These are phyloP conservation scores for Emydocephalus ijimae DNA, from an alignment of 2,113 vertebrate genomes.

Conservation along the genomic window DNA sequence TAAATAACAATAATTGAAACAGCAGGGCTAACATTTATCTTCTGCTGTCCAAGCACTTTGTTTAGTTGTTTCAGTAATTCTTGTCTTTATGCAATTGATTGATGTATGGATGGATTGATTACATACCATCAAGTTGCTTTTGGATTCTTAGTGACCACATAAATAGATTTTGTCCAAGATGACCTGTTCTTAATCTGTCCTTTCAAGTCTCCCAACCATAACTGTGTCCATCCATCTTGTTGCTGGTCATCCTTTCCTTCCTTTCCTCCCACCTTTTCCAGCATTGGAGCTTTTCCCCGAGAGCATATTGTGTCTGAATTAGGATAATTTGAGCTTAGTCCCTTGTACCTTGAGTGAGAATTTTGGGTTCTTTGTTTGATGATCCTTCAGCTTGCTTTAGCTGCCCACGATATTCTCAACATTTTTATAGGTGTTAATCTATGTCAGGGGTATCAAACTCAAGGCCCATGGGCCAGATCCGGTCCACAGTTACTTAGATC, in stretches of 20 bases:
- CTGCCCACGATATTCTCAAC: not conserved
- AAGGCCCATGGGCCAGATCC: no score
- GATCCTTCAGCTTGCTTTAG: not conserved
- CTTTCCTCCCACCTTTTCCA: not conserved
- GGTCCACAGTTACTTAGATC: no score
- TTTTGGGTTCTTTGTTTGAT: not conserved
- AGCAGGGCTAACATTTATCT: not conserved
- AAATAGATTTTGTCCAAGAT: not conserved
- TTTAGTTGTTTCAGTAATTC: not conserved
- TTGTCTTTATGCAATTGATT: not conserved
- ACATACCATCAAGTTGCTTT: not conserved
- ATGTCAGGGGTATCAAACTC: no score
- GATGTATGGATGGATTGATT: not conserved
- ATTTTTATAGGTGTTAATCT: no score
- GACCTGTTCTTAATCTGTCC: not conserved
- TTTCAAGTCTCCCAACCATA: not conserved
- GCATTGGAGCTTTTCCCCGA: not conserved
- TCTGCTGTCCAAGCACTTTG: not conserved
- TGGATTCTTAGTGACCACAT: not conserved
- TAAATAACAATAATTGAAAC: not conserved
- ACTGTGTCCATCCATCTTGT: not conserved
- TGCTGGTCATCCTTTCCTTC: not conserved
- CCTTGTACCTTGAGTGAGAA: not conserved
- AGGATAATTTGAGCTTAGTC: not conserved
- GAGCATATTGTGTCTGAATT: not conserved